Evolutionary conservation across 1,140 invertebrate species (phyloP), one percentile per base, ranked within the genome.

Genomic region (Chlorops oryzae): DNA sequence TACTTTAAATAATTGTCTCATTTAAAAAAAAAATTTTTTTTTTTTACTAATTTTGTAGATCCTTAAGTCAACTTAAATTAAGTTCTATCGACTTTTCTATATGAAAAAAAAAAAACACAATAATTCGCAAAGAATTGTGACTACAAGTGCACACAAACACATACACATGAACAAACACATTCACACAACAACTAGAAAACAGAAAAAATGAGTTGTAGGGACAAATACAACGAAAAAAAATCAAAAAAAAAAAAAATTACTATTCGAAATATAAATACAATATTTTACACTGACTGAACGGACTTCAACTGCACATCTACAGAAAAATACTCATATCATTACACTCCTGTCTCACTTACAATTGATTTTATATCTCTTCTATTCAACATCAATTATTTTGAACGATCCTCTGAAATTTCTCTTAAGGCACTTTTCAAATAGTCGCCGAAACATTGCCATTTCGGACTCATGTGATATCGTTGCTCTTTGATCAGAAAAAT

Each of bases 401-500:
- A n/a, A n/a, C n/a, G n/a, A n/a, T n/a, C n/a, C n/a, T n/a, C n/a
- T n/a, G n/a, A n/a, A n/a, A n/a, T n/a, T n/a, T n/a, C n/a, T n/a
- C n/a, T n/a, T n/a, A n/a, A n/a, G n/a, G n/a, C n/a, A n/a, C n/a
- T n/a, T n/a, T n/a, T n/a, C n/a, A n/a, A n/a, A n/a, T n/a, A 65
- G 65, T 68, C 65, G 65, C 63, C 65, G 65, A 58, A 69, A 65
- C 61, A 61, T 57, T 68, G 63, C 57, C 61, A 68, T 65, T 69
- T 69, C 63, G 65, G 65, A 62, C 59, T 63, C 61, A 65, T 69
- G 65, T 69, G 65, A 69, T 69, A 69, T 65, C 61, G 61, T 61
- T 62, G 61, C 58, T 63, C 62, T 60, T 52, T 58, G 56, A 65
- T 37, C 20, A 24, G 62, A 51, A 59, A 55, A 53, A 53, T 63